Conservation (phyloP, 2,888 invertebrate species). For the Odontocolon sp. region DNA sequence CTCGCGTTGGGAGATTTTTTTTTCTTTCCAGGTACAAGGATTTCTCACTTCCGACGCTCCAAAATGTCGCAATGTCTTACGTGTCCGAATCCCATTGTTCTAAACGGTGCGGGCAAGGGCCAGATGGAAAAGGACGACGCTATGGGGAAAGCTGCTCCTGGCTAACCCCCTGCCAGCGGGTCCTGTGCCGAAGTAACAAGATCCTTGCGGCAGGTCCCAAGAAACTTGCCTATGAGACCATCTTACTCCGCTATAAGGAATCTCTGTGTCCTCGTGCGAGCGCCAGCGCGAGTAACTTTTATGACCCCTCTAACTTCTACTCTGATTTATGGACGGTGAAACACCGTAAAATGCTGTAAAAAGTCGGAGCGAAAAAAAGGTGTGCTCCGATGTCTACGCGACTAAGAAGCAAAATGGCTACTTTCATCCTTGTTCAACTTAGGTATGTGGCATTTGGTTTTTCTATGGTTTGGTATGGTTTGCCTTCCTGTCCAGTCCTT, state of each 20-base stretch:
- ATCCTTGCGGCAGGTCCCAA: conserved; percentile 60
- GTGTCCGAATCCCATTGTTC: conserved; percentile 68
- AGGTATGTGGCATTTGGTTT: not conserved
- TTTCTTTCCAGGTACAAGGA: conserved; percentile 60
- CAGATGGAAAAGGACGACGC: conserved; percentile 40
- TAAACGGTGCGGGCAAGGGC: conserved; percentile 51
- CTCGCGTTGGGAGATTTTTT: conserved; percentile 23
- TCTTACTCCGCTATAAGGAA: conserved; percentile 29
- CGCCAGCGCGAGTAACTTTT: conserved; percentile 68
- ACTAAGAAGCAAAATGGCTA: not conserved
- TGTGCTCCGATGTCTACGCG: conserved; percentile 40
- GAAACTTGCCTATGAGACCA: conserved; percentile 20
- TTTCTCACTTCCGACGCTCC: conserved; percentile 68
- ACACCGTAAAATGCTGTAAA: conserved; percentile 75
- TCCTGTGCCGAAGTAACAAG: conserved; percentile 30
- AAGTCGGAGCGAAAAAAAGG: conserved; percentile 60
- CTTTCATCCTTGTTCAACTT: not conserved
- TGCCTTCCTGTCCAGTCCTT: too few relatives aligned
- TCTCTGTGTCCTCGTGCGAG: conserved; percentile 58
- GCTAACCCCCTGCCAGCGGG: conserved; percentile 54
- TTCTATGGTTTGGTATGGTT: not conserved
- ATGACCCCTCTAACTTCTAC: conserved; percentile 65
- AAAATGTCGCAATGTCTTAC: conserved; percentile 78
- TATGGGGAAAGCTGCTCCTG: conserved; percentile 59
- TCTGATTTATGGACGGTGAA: conserved; percentile 75